phyloP scores from a whole-genome alignment of 2,113 vertebrate genomes.

The Cephalopterus ornatus region DNA sequence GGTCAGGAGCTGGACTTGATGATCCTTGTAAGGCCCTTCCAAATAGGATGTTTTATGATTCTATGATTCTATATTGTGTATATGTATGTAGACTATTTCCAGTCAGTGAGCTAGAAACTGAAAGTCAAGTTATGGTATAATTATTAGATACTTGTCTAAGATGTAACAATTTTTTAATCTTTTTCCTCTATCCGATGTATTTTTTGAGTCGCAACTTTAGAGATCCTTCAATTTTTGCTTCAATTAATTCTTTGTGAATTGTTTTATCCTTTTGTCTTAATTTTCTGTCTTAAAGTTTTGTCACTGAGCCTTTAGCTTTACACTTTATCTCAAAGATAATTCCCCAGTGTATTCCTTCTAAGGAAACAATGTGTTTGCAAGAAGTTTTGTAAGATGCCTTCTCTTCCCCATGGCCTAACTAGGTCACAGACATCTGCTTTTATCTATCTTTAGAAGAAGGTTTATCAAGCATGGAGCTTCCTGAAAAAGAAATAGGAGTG shows the following conservation, averaged over 20 bases:
- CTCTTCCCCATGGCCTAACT: neutral
- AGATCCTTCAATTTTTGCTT: neutral
- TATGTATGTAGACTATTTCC: neutral
- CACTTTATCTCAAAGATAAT: neutral
- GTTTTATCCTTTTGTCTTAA: neutral
- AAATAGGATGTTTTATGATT: neutral
- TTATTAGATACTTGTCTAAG: neutral
- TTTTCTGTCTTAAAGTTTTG: neutral
- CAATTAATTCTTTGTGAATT: neutral
- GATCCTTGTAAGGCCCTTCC: neutral
- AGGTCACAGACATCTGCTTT: neutral
- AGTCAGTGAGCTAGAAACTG: neutral
- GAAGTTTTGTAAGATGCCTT: neutral
- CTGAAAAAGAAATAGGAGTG: neutral
- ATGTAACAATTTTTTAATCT: neutral
- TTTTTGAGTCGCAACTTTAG: neutral
- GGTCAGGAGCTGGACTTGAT: neutral
- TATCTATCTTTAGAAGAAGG: constrained; percentile 5
- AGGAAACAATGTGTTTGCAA: neutral
- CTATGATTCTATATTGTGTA: neutral
- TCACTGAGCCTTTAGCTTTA: neutral
- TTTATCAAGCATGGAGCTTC: neutral
- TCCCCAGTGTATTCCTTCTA: neutral
- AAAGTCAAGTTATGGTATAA: neutral
- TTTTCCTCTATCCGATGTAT: neutral